Percentiles rank a stretch among this genome's conserved stretches.
Evolutionary conservation across 2,113 vertebrate species (phyloP).

Genomic region (Excalfactoria chinensis): DNA sequence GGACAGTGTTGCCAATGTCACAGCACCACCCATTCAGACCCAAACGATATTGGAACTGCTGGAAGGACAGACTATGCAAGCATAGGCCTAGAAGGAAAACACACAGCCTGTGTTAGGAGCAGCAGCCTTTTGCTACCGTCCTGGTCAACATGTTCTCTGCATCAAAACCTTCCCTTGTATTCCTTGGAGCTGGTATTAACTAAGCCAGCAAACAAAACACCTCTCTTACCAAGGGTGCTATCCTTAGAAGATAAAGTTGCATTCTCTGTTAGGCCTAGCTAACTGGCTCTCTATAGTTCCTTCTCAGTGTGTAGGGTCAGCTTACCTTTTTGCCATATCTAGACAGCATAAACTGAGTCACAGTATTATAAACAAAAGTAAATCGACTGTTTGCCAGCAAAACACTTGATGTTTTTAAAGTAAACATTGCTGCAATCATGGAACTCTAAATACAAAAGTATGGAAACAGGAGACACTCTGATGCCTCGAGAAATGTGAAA

Average conservation of each 20-base stretch:
- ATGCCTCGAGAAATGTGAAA: background rate
- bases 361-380: background rate
- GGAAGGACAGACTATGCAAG: background rate
- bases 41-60: rapidly evolving
- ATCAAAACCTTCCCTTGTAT: background rate
- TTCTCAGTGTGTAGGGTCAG: background rate
- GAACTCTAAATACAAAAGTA: background rate
- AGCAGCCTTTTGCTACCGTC: background rate
- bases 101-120: background rate
- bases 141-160: background rate
- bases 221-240: background rate
- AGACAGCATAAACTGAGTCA: background rate
- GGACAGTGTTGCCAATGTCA: background rate
- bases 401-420: background rate
- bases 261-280: background rate
- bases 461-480: background rate
- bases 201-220: background rate
- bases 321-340: background rate
- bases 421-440: background rate
- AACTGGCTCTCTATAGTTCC: background rate
- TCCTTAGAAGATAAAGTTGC: background rate
- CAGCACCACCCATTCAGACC: background rate
- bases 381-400: background rate
- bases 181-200: background rate
- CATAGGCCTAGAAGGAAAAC: background rate